Evolutionary conservation across 2,113 vertebrate genomes (phyloP).

Genomic region (Penelope pileata): DNA sequence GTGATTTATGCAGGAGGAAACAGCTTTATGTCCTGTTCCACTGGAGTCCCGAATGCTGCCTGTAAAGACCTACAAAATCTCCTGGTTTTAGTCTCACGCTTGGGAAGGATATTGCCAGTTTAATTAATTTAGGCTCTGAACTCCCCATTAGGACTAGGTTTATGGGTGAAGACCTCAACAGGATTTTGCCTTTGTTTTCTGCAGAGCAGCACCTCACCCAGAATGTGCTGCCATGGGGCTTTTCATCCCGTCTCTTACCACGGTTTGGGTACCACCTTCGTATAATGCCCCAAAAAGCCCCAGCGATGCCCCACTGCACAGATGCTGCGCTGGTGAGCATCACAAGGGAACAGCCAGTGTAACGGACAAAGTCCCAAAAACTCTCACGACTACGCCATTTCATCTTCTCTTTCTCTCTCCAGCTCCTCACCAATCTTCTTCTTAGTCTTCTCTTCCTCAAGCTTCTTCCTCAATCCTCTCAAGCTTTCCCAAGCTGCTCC

Average conservation of each 20-base stretch:
- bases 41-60: background rate
- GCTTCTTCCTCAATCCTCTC: too few relatives aligned
- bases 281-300: background rate
- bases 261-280: background rate
- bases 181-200: background rate
- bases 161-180: background rate
- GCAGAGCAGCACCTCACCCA: background rate
- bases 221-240: fast-evolving
- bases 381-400: too few relatives aligned
- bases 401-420: too few relatives aligned
- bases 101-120: background rate
- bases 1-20: conserved; percentile 44
- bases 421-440: too few relatives aligned
- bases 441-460: too few relatives aligned
- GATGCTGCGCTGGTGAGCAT: background rate
- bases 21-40: background rate
- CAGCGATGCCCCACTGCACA: fast-evolving
- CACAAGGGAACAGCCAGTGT: background rate
- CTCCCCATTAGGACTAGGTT: background rate
- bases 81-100: background rate
- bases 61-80: background rate
- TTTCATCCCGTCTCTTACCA: background rate
- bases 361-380: too few relatives aligned
- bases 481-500: too few relatives aligned
- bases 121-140: background rate